phyloP scores from a whole-genome alignment of 2,888 invertebrate species.

The Mythimna impura region DNA sequence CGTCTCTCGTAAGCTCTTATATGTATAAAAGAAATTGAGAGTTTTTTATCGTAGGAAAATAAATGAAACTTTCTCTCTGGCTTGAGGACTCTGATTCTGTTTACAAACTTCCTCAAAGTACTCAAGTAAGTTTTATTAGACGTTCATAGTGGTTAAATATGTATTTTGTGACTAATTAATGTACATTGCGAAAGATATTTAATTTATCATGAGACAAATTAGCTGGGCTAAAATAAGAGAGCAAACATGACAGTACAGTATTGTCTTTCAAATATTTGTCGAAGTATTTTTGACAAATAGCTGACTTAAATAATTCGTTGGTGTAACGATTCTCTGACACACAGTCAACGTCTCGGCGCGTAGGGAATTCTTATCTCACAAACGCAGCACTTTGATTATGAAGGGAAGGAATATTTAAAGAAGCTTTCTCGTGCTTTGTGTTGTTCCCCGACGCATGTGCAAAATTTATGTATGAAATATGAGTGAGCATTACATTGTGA shows the following conservation, averaged over 20 bases:
- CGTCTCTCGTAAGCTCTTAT: conserved; percentile 60
- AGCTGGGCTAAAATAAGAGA: conserved; percentile 8
- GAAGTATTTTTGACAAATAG: conserved; percentile 86
- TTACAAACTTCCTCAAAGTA: conserved; percentile 20
- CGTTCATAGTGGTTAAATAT: conserved; percentile 40
- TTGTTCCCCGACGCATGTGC: conserved; percentile 83
- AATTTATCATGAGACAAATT: conserved; percentile 38
- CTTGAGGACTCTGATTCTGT: conserved; percentile 16
- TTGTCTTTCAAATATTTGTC: conserved; percentile 69
- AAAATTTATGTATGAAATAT: conserved; percentile 84
- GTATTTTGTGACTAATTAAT: conserved; percentile 34
- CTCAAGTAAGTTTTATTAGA: conserved; percentile 37
- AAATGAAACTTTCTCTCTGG: conserved; percentile 34
- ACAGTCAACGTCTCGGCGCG: conserved; percentile 78
- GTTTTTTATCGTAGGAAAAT: conserved; percentile 49
- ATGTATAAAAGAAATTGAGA: conserved; percentile 62
- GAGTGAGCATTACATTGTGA: conserved; percentile 74
- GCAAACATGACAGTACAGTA: conserved; percentile 54
- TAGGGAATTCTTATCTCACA: conserved; percentile 87
- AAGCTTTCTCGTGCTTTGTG: conserved; percentile 83
- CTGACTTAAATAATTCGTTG: conserved; percentile 86
- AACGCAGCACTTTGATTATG: conserved; percentile 89
- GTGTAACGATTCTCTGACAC: conserved; percentile 78
- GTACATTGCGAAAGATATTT: conserved; percentile 8
- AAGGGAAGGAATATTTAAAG: conserved; percentile 88